A percentile compares a stretch with the other conserved stretches of the same genome.
These are phyloP conservation scores for Cheirogaleus medius DNA, from an alignment of 2,113 vertebrate species.

Conservation along the genomic window DNA sequence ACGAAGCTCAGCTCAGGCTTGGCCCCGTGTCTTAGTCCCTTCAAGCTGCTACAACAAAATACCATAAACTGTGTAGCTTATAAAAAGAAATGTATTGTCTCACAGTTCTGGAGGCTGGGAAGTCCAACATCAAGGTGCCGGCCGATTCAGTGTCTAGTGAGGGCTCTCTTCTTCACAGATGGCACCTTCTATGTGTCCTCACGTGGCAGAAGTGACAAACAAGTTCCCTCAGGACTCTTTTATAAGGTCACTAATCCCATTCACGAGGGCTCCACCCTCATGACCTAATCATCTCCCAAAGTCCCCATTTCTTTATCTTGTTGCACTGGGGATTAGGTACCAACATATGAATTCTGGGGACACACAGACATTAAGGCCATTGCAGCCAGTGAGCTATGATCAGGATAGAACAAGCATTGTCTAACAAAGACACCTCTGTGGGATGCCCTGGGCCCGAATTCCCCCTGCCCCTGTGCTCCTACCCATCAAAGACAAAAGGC, in stretches of 20 bases:
- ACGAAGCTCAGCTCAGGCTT: background rate
- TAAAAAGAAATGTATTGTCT: background rate
- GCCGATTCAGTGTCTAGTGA: background rate
- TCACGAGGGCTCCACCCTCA: background rate
- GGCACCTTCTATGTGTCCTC: background rate
- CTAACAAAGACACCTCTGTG: background rate
- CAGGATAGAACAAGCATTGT: background rate
- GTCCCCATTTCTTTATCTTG: background rate
- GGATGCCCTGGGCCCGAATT: background rate
- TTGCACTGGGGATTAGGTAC: background rate
- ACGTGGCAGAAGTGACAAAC: background rate
- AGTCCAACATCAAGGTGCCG: background rate
- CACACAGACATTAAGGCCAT: background rate
- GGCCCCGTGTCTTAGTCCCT: background rate
- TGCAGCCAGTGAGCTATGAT: background rate
- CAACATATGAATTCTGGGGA: background rate
- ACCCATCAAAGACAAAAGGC: background rate
- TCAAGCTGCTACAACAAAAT: background rate
- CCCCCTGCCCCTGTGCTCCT: background rate
- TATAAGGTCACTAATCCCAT: background rate
- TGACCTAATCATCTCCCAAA: slow-evolving; percentile 18
- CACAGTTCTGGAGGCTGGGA: background rate
- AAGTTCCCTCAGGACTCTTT: background rate
- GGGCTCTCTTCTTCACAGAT: background rate
- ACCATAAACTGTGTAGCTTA: background rate